phyloP scores from a whole-genome alignment of 2,113 vertebrate genomes.

The Myiozetetes cayanensis region DNA sequence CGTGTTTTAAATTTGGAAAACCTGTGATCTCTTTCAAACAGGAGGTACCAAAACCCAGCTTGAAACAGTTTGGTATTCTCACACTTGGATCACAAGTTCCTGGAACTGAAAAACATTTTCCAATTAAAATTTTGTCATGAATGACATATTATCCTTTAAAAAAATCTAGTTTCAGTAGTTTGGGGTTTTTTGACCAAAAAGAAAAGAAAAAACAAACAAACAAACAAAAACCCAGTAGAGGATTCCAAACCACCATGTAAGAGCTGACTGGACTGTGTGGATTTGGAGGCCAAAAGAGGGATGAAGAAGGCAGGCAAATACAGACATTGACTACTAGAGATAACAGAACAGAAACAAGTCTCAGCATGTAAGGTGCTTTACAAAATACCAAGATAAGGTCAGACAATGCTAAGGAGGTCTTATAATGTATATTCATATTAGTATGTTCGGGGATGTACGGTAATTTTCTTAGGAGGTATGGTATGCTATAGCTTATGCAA shows the following conservation, averaged over 20 bases:
- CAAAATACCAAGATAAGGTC: neutral
- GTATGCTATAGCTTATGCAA: neutral
- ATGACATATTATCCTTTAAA: neutral
- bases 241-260: neutral
- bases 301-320: neutral
- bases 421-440: neutral
- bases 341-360: neutral
- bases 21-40: neutral
- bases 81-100: neutral
- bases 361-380: neutral
- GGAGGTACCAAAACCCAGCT: neutral
- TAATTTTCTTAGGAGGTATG: neutral
- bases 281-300: neutral
- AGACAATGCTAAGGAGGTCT: neutral
- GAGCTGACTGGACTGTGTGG: neutral
- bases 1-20: neutral
- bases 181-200: neutral
- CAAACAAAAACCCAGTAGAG: neutral
- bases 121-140: neutral
- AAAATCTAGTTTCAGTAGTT: neutral
- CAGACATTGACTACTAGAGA: neutral
- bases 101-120: neutral
- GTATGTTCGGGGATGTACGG: fast-evolving
- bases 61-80: neutral
- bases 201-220: neutral